Percentiles rank a stretch among this genome's conserved stretches.
phyloP scores from a whole-genome alignment of 2,888 invertebrate species.

The Tetragonisca angustula region DNA sequence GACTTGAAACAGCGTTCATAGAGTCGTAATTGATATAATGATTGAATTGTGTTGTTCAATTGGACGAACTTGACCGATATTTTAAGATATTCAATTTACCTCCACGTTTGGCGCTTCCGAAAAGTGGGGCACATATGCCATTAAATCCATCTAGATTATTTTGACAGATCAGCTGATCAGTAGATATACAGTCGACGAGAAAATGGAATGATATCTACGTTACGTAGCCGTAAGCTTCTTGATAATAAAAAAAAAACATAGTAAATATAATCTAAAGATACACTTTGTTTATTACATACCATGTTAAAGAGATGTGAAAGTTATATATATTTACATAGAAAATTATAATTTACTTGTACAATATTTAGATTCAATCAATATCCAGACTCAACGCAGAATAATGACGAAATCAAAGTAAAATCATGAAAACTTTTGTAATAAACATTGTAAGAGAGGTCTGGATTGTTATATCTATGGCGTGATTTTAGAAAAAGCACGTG shows the following conservation, averaged over 20 bases:
- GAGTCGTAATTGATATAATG: background rate
- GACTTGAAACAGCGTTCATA: background rate
- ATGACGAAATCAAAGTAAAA: background rate
- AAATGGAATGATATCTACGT: background rate
- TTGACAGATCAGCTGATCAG: background rate
- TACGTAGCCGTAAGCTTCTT: background rate
- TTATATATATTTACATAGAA: background rate
- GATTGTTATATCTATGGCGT: background rate
- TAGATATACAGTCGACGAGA: background rate
- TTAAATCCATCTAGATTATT: conserved; percentile 67
- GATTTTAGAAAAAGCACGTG: conserved; percentile 35
- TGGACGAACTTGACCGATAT: background rate
- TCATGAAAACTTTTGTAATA: background rate
- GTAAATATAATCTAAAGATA: background rate
- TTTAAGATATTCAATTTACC: conserved; percentile 30
- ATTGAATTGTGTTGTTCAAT: background rate
- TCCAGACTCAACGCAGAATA: background rate
- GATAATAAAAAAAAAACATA: background rate
- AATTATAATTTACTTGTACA: background rate
- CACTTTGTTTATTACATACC: background rate
- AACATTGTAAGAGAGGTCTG: background rate
- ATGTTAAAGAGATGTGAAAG: background rate
- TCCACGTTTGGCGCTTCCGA: conserved; percentile 18
- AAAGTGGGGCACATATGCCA: conserved; percentile 70
- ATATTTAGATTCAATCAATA: background rate